Base-by-base conservation (phyloP, 1,140 invertebrate species). In the Zaprionus ghesquierei region DNA sequence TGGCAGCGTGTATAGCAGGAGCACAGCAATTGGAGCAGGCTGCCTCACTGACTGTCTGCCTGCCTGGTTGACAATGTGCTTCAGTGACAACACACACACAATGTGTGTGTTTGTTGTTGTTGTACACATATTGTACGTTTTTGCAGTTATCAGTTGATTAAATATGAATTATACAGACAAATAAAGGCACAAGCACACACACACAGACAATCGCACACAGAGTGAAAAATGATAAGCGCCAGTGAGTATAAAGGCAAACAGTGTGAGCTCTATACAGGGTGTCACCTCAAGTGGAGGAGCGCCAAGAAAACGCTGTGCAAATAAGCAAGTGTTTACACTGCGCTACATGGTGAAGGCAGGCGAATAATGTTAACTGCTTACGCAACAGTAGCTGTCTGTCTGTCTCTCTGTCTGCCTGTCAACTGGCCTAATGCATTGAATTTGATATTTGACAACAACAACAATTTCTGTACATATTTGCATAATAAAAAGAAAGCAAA, bases 101-200 rank as follows among this genome's bases (percentile, higher is more conserved):
- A 60, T 56, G 46, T 44, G 9, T 29, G 27, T 29, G 27, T 29
- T 29, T 29, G 58, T 50, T 69, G 18, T 75, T 53, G 77, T 35
- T 55, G 63, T 72, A 79, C 62, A 72, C 22, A 77, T 53, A 79
- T 35, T 55, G 63, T 72, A 79, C 62, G 78, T 70, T 69, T 69
- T 46, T 72, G 54, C 61, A 78, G 77, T 82, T 87, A 87, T 87
- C 82, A 87, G 84, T 87, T 87, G 82, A 87, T 89, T 87, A 89
- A 87, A 87, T 89, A 87, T 89, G 82, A 89, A 89, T 82, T 87
- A 89, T 81, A 81, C 64, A 77, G 70, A 46, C 50, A 85, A 70
- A 85, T 69, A 74, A 69, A 72, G 59, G 61, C 70, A 65, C 60
- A 75, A 51, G 31, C 35, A 55, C 33, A 49, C 5, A 35, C 31